Conservation (phyloP, 2,113 vertebrate species). For the Nannospalax galili region DNA sequence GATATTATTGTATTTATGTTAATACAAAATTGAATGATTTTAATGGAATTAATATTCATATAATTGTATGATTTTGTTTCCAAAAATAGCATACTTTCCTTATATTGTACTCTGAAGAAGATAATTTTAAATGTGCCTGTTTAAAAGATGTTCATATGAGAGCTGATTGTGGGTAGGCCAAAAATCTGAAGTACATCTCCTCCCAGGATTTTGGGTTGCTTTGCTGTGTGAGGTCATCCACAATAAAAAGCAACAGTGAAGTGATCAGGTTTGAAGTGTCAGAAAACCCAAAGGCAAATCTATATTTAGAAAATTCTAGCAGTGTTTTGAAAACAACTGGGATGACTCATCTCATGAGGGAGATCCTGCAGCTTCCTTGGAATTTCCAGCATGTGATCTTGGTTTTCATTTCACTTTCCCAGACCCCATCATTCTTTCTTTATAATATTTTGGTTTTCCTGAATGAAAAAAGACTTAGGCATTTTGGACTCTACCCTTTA, state of each 20-base stretch:
- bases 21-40: slow-evolving; percentile 5
- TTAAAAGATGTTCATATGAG: not conserved
- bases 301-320: slow-evolving; percentile 48
- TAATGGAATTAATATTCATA: not conserved
- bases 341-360: not conserved
- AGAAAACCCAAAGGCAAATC: slow-evolving; percentile 42
- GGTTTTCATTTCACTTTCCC: not conserved
- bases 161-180: not conserved
- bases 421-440: not conserved
- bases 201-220: not conserved
- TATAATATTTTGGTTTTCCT: not conserved
- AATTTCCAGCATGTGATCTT: slow-evolving; percentile 16
- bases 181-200: not conserved
- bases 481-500: not conserved
- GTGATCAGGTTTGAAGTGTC: not conserved
- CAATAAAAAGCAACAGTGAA: not conserved
- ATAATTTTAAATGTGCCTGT: not conserved
- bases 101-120: not conserved
- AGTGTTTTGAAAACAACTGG: slow-evolving; percentile 28
- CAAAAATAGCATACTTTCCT: not conserved
- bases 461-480: not conserved
- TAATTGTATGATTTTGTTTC: not conserved
- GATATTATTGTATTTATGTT: slow-evolving; percentile 8
- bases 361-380: not conserved
- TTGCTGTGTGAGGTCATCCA: slow-evolving; percentile 3